Base-by-base conservation (phyloP, 2,888 invertebrate genomes). In the Euspilapteryx auroguttella region DNA sequence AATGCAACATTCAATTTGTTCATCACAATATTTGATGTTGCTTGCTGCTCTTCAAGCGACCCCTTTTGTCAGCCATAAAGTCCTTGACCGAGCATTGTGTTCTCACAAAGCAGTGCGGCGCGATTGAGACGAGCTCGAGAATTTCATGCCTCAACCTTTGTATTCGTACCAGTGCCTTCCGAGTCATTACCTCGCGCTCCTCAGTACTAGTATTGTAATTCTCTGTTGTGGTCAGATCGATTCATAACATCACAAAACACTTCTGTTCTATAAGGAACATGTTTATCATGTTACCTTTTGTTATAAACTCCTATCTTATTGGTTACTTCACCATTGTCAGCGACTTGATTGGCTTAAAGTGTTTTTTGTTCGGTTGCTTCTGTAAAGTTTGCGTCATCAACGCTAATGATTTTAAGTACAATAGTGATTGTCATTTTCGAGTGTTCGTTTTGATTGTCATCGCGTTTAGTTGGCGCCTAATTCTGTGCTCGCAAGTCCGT, bases 331-430 rank as follows among this genome's bases (percentile, higher is more conserved):
- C 25, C 12, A 25, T 25, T 29, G 45, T 45, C 36, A 34, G 44
- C 47, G 44, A 39, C 39, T 57, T 69, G 66, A 75, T 73, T 73
- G 61, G 71, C 71, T 61, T 50, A 57, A 48, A 45, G 44, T 52
- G 45, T 58, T 5, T 17, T 5, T 17, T 5, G 59, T 58, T 57
- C 55, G 54, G 46, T 47, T 14, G 31, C 29, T 26, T 24, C 25
- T 47, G 61, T 65, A 54, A 58, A 56, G 63, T 71, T 69, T 64
- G 55, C 73, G 71, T 75, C 75, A 75, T 75, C 69, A 61, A 58
- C 61, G 64, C 64, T 75, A 75, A 75, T 73, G 73, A 73, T 68
- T 68, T 63, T 59, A 58, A 63, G 52, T 55, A 73, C 69, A 69
- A 71, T 69, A 54, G 55, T 56, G 48, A 73, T 71, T 73, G 73